Percentiles rank a stretch among this genome's conserved stretches.
Conservation (phyloP, 2,797 vertebrate species). For the Chelmon rostratus region DNA sequence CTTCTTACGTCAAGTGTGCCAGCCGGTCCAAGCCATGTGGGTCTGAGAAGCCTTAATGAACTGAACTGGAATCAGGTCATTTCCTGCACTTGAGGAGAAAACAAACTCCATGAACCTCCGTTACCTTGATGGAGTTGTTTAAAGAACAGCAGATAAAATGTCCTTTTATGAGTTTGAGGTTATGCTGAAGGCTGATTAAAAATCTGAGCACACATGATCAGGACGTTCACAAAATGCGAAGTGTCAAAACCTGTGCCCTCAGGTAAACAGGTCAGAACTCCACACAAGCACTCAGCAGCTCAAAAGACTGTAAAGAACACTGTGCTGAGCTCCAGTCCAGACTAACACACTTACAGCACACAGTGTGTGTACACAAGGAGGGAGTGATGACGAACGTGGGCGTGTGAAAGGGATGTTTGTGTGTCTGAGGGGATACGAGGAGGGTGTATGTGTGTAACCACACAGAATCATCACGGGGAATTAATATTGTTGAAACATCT, state of each 20-base stretch:
- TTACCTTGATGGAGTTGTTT: not conserved
- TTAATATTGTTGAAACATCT: conserved; percentile 68
- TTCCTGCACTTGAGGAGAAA: conserved; percentile 19
- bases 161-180: not conserved
- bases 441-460: not conserved
- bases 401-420: conserved; percentile 19
- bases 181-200: no score
- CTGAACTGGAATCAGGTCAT: conserved; percentile 12
- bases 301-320: conserved; percentile 38
- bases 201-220: not conserved
- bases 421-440: not conserved
- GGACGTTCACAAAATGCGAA: not conserved
- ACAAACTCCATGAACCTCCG: not conserved
- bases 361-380: conserved; percentile 53
- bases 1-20: conserved; percentile 33
- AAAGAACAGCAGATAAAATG: not conserved
- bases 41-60: conserved; percentile 28
- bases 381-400: conserved; percentile 29
- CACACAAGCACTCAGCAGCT: conserved; percentile 15
- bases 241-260: not conserved
- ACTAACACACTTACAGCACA: conserved; percentile 37
- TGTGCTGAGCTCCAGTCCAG: conserved; percentile 12
- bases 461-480: conserved; percentile 15
- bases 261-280: conserved; percentile 9
- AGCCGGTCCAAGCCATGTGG: conserved; percentile 27